Base-by-base conservation (phyloP, 1,140 invertebrate species). In the Leptinotarsa lineolata region DNA sequence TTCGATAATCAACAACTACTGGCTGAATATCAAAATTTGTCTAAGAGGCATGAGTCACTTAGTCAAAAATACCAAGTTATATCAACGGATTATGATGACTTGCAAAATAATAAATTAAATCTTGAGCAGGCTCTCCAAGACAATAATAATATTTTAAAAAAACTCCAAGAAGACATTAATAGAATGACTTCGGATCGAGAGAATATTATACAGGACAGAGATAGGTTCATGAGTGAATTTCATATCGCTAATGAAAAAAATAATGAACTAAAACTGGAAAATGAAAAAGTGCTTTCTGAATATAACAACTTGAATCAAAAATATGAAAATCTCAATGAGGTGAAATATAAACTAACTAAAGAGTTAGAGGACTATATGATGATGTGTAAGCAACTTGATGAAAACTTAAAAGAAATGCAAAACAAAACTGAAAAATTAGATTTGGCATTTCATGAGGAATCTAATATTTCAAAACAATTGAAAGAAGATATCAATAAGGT, bases 401-500 rank as follows among this genome's bases (percentile, higher is more conserved):
- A 54, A 54, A 15, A 54, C 4, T 4, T 16, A n/a, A 54, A 16
- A 8, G 6, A 54, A 15, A 54, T 54, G n/a, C 48, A 54, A 3
- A 54, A 54, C 15, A 18, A n/a, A 16, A 54, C 15, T 16, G 48
- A 54, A 18, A 15, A 54, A 5, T 54, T 54, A 13, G 15, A 54
- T 15, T 18, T 16, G 22, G 21, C 63, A 15, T 22, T 65, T n/a
- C 3, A 21, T 21, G 20, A 65, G 24, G 21, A 22, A 16, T n/a
- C 20, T 21, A 65, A 12, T 24, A 24, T 30, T 65, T 22, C 63
- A 21, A 24, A 65, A 24, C 15, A 39, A 15, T 24, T 65, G 39
- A 65, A 24, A 39, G 63, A 65, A 21, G 39, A 65, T 39, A 65
- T 65, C 16, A 24, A n/a, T 20, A 46, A 45, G 45, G 15, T 68